phyloP scores from a whole-genome alignment of 2,888 invertebrate species.

The Theodoxus fluviatilis region DNA sequence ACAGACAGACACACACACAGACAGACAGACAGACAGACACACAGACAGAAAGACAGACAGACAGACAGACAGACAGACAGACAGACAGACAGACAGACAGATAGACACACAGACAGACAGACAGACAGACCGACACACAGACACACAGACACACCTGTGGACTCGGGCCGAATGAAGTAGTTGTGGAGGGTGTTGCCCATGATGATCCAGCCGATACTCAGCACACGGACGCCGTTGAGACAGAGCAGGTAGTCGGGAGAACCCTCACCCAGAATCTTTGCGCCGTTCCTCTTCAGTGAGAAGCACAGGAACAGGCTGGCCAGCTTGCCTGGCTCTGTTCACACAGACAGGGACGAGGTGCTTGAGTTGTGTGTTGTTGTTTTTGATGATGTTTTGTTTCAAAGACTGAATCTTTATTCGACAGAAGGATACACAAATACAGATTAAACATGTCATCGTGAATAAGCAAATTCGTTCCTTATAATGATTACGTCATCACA shows the following conservation, averaged over 20 bases:
- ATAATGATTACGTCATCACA: no score
- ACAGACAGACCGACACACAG: neutral
- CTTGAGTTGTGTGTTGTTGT: no score
- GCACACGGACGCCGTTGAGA: constrained; percentile 74
- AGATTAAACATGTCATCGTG: no score
- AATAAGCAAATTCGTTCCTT: no score
- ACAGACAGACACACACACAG: neutral
- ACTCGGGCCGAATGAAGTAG: neutral
- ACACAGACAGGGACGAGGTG: no score
- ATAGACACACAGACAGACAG: neutral
- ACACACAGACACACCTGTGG: constrained; percentile 3
- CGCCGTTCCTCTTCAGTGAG: constrained; percentile 36
- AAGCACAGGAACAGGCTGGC: constrained; percentile 35
- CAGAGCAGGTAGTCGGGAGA: constrained; percentile 68
- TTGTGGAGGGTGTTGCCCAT: constrained; percentile 42
- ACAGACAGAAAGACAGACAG: neutral
- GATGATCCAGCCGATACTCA: constrained; percentile 53
- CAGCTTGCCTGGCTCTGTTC: constrained; percentile 8
- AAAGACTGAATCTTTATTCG: no score
- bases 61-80: constrained; percentile 14
- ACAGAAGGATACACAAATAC: no score
- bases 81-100: neutral
- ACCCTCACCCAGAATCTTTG: constrained; percentile 34
- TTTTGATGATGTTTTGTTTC: no score
- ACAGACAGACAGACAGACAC: neutral